A percentile compares a stretch with the other conserved stretches of the same genome.
Evolutionary conservation across 2,797 vertebrate species (phyloP).

Genomic region (Perodicticus potto): DNA sequence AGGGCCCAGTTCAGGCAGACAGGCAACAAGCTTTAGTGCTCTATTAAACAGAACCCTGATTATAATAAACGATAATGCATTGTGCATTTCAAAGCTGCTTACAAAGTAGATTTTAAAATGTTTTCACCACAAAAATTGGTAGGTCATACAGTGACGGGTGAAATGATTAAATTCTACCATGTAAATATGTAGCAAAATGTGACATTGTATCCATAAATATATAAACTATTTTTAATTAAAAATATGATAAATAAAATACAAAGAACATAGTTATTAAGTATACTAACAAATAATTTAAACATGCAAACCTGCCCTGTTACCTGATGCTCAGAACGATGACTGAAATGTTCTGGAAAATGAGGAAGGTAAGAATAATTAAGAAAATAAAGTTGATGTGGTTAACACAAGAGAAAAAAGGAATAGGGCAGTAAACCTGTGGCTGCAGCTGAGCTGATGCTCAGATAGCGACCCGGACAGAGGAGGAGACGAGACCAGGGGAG

Average conservation of each 20-base stretch:
- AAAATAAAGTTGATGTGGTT: background rate
- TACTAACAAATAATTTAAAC: background rate
- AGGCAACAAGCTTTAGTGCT: background rate
- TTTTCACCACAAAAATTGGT: background rate
- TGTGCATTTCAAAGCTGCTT: background rate
- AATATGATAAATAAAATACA: background rate
- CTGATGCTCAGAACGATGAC: background rate
- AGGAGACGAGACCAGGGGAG: background rate
- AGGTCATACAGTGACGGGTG: background rate
- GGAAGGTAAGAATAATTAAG: background rate
- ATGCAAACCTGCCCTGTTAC: background rate
- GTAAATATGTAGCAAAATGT: background rate
- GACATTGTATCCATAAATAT: no score
- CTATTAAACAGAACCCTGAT: background rate
- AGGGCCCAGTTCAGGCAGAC: background rate
- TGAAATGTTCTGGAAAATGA: background rate
- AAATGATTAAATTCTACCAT: background rate
- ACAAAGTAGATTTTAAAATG: background rate
- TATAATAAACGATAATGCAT: background rate
- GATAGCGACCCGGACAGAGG: background rate
- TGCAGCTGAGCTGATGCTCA: background rate
- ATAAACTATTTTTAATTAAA: background rate
- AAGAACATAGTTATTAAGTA: background rate
- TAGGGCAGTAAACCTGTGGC: background rate
- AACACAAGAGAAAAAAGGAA: background rate